These are phyloP conservation scores for Amphipyra tragopoginis DNA, from an alignment of 2,888 invertebrate genomes.

Conservation along the genomic window DNA sequence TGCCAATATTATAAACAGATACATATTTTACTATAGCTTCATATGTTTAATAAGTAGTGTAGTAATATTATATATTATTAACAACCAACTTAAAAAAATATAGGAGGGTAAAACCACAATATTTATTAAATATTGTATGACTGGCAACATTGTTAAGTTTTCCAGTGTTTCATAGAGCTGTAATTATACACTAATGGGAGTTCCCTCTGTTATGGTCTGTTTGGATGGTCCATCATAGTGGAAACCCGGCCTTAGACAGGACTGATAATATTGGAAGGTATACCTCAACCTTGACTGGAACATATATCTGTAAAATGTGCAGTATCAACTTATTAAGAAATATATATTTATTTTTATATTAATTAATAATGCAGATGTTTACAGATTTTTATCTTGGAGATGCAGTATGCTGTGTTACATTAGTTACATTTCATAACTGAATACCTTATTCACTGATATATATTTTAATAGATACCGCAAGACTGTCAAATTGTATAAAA, in stretches of 20 bases:
- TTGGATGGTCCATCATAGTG: too few species aligned
- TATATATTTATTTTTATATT: conserved; percentile 7
- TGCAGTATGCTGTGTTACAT: not conserved
- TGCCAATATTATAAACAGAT: conserved; percentile 4
- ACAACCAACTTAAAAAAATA: not conserved
- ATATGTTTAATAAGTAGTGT: too few species aligned
- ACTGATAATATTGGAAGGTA: not conserved
- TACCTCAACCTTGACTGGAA: not conserved
- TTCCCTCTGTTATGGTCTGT: too few species aligned
- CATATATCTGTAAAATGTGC: not conserved
- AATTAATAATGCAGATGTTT: conserved; percentile 3
- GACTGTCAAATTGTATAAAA: too few species aligned
- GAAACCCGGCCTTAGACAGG: not conserved
- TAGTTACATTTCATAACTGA: not conserved
- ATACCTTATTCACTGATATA: too few species aligned
- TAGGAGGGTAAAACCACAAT: not conserved
- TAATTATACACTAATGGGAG: not conserved
- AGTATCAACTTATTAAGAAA: not conserved
- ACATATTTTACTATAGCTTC: conserved; percentile 3
- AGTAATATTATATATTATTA: not conserved
- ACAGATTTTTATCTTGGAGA: not conserved
- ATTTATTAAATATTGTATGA: conserved; percentile 6
- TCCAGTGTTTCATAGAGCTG: not conserved
- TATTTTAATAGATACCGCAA: too few species aligned
- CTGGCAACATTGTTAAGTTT: conserved; percentile 11